Evolutionary conservation across 2,888 invertebrate genomes (phyloP).

Genomic region (Yponomeuta plumbellus): DNA sequence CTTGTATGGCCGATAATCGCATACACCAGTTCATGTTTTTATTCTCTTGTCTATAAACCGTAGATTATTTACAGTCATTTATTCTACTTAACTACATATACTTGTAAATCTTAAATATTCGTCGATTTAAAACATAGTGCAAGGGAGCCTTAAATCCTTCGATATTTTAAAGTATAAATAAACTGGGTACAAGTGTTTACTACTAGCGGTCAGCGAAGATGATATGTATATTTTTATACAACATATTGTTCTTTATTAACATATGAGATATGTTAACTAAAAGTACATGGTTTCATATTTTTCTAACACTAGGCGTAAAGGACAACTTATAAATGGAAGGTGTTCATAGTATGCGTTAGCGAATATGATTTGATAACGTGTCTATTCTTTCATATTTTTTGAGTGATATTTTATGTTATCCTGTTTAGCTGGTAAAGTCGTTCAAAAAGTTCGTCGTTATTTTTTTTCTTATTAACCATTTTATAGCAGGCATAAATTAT

Average conservation of each 20-base stretch:
- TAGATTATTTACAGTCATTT: constrained; percentile 61
- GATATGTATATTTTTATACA: constrained; percentile 71
- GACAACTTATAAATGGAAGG: constrained; percentile 56
- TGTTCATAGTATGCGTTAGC: constrained; percentile 46
- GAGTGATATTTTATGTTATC: constrained; percentile 3
- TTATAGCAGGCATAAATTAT: neutral
- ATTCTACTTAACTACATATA: constrained; percentile 43
- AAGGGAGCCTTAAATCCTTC: constrained; percentile 73
- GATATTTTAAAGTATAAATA: constrained; percentile 65
- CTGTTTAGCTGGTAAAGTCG: neutral
- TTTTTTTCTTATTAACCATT: neutral
- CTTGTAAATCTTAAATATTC: constrained; percentile 36
- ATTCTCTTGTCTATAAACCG: constrained; percentile 61
- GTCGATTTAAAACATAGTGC: constrained; percentile 53
- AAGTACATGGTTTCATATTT: constrained; percentile 75
- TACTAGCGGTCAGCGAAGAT: constrained; percentile 55
- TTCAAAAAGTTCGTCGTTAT: neutral
- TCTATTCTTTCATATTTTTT: constrained; percentile 35
- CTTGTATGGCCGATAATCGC: constrained; percentile 35
- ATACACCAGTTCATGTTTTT: constrained; percentile 68
- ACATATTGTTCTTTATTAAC: constrained; percentile 75
- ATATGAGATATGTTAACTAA: constrained; percentile 74
- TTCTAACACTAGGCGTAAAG: constrained; percentile 67
- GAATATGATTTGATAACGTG: constrained; percentile 62
- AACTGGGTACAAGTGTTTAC: constrained; percentile 68